These are phyloP conservation scores for Oryzias melastigma DNA, from an alignment of 2,113 vertebrate genomes.

Conservation along the genomic window DNA sequence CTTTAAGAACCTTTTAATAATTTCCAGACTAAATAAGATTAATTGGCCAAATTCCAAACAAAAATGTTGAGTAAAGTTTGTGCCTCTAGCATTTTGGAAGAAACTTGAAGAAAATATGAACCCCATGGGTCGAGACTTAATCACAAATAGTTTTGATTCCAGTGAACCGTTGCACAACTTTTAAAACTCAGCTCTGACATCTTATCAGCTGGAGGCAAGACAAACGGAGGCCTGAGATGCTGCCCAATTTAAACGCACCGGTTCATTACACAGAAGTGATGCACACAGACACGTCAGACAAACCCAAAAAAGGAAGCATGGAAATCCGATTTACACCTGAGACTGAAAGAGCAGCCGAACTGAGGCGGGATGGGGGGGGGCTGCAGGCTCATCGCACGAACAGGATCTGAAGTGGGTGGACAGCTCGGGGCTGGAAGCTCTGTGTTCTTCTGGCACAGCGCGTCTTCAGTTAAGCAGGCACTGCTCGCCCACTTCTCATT, in stretches of 20 bases:
- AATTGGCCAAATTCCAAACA: too few species aligned
- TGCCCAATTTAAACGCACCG: conserved; percentile 32
- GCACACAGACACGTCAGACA: conserved; percentile 19
- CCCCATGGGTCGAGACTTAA: conserved; percentile 1
- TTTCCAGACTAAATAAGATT: too few species aligned
- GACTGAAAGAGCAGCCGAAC: conserved; percentile 19
- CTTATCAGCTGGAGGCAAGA: conserved; percentile 52
- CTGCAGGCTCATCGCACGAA: conserved; percentile 34
- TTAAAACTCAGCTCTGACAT: conserved; percentile 44
- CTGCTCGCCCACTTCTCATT: conserved; percentile 43
- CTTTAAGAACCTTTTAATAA: neutral
- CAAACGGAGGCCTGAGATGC: conserved; percentile 33
- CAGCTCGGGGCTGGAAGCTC: conserved; percentile 45
- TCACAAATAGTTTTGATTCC: conserved; percentile 34
- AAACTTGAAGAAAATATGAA: neutral
- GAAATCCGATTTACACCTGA: conserved; percentile 38
- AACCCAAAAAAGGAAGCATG: conserved; percentile 16
- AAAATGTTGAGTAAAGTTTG: too few species aligned
- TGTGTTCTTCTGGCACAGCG: conserved; percentile 37
- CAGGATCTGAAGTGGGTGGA: conserved; percentile 52
- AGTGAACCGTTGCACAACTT: conserved; percentile 10
- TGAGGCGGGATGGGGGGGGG: conserved; percentile 13
- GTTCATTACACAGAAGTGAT: conserved; percentile 38
- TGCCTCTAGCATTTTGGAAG: too few species aligned
- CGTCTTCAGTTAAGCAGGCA: conserved; percentile 38